phyloP scores from a whole-genome alignment of 1,140 invertebrate genomes.

The Parasteatoda tepidariorum region DNA sequence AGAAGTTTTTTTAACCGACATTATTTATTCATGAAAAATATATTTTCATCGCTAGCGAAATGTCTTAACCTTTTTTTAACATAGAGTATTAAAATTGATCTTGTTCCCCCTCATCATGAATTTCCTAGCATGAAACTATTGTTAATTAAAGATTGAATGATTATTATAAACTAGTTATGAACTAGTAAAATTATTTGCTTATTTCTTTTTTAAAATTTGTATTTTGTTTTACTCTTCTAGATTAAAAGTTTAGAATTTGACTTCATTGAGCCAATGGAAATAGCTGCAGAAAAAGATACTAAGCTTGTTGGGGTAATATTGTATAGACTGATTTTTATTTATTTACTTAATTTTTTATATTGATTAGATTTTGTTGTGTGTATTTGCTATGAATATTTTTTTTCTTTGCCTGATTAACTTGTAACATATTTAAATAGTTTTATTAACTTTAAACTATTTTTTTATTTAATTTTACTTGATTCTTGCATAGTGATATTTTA shows the following conservation, averaged over 20 bases:
- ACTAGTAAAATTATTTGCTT: no score
- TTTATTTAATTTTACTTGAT: background rate
- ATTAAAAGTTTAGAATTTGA: slow-evolving; percentile 56
- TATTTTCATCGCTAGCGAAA: no score
- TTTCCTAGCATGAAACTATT: no score
- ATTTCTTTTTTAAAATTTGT: no score
- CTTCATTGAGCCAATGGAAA: slow-evolving; percentile 56
- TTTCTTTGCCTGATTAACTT: background rate
- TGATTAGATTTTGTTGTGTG: background rate
- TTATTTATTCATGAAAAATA: no score
- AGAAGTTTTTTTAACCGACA: no score
- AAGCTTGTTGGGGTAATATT: slow-evolving; percentile 49
- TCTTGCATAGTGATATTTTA: background rate
- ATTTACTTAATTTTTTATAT: background rate
- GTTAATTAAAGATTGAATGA: no score
- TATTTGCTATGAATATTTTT: background rate
- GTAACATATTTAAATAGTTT: background rate
- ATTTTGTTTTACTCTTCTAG: slow-evolving; percentile 32
- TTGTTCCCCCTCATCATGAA: no score
- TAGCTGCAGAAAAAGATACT: slow-evolving; percentile 56
- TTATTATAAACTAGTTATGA: no score
- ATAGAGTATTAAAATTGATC: no score
- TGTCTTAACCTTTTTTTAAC: no score
- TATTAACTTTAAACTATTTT: background rate
- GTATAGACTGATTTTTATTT: background rate